Conservation (phyloP, 2,888 invertebrate genomes). For the Argyra leucocephala region DNA sequence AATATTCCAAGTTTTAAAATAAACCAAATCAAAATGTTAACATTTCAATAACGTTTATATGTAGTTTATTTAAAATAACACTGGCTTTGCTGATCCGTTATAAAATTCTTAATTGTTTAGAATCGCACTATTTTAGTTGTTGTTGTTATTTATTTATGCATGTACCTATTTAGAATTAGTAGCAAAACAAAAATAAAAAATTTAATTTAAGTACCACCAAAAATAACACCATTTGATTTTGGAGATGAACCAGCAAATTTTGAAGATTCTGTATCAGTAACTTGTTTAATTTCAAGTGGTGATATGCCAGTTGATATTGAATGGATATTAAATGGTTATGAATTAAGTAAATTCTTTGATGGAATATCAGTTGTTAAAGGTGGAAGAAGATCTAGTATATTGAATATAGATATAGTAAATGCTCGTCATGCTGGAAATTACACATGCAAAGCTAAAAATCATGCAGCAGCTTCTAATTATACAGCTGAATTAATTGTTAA, state of each 20-base stretch:
- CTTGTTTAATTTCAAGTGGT: constrained; percentile 63
- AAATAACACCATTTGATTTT: constrained; percentile 67
- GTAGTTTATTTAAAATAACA: no score
- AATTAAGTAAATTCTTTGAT: constrained; percentile 42
- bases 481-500: constrained; percentile 56
- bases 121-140: no score
- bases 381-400: constrained; percentile 52
- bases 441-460: constrained; percentile 52
- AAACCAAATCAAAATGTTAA: no score
- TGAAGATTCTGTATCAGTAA: constrained; percentile 56
- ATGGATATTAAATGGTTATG: constrained; percentile 55
- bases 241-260: constrained; percentile 45
- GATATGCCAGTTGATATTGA: constrained; percentile 65
- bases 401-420: constrained; percentile 54
- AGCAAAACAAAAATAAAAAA: not conserved
- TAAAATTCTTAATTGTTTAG: no score
- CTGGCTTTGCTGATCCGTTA: no score
- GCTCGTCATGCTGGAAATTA: constrained; percentile 65
- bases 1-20: no score
- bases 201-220: constrained; percentile 72
- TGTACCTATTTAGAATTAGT: no score
- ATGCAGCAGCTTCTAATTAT: constrained; percentile 54
- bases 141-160: no score
- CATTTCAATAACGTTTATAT: no score
- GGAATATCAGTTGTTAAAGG: constrained; percentile 40